Evolutionary conservation across 2,113 vertebrate genomes (phyloP).

Genomic region (Cygnus atratus): DNA sequence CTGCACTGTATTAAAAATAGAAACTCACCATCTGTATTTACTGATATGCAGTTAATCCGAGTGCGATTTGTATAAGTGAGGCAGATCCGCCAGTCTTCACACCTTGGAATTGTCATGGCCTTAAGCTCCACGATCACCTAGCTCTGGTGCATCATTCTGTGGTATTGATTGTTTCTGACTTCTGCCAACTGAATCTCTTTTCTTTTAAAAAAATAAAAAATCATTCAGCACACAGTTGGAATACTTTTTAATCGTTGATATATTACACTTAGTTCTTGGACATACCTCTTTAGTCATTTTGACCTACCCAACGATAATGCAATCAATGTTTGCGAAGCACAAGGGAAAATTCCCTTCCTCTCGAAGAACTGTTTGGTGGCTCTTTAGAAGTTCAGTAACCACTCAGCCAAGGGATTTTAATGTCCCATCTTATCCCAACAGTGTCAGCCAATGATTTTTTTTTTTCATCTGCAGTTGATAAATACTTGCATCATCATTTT

Average conservation of each 20-base stretch:
- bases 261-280: not conserved
- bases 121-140: not conserved
- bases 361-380: not conserved
- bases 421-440: too few species aligned
- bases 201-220: not conserved
- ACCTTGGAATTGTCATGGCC: not conserved
- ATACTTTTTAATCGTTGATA: not conserved
- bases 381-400: not conserved
- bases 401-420: not conserved
- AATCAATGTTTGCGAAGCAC: too few species aligned
- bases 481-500: not conserved
- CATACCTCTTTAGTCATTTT: not conserved
- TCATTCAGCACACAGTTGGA: not conserved
- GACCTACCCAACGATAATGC: not conserved
- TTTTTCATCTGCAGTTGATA: not conserved
- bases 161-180: not conserved
- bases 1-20: not conserved
- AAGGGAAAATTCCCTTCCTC: not conserved
- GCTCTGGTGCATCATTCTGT: not conserved
- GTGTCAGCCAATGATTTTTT: not conserved
- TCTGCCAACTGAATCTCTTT: not conserved
- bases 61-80: accelerated
- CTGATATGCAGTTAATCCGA: not conserved
- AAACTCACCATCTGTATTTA: not conserved
- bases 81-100: not conserved